phyloP scores from a whole-genome alignment of 2,797 vertebrate species.

The Danio kyathit region DNA sequence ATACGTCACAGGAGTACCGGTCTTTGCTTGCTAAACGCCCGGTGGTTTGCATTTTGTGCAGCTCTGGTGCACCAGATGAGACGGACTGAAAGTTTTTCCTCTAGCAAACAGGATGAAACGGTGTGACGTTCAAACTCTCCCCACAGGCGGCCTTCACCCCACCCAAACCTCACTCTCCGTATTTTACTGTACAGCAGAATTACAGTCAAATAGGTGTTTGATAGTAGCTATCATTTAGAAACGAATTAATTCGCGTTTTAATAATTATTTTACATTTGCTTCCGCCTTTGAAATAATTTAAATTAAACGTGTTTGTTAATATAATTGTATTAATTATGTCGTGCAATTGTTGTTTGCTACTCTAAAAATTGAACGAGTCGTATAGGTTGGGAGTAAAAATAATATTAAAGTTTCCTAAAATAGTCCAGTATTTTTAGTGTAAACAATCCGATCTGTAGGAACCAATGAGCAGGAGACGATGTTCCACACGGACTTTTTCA shows the following conservation, averaged over 20 bases:
- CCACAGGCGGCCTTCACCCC: conserved; percentile 62
- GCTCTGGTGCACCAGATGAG: conserved; percentile 24
- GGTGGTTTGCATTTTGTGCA: conserved; percentile 6
- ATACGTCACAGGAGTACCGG: background rate
- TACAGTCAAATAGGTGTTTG: background rate
- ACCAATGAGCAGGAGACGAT: conserved; percentile 1
- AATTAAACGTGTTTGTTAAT: background rate
- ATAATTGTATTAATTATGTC: background rate
- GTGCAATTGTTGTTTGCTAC: background rate
- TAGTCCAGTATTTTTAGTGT: background rate
- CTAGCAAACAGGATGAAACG: conserved; percentile 71
- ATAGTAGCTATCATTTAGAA: background rate
- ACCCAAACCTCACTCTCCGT: conserved; percentile 47
- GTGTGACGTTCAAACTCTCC: conserved; percentile 76
- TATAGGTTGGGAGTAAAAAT: background rate
- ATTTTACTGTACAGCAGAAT: background rate
- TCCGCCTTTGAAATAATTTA: background rate
- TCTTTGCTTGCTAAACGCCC: background rate
- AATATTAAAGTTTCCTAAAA: background rate
- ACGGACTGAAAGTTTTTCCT: conserved; percentile 60
- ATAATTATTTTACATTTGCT: background rate
- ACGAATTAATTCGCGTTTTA: background rate
- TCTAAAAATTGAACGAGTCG: background rate
- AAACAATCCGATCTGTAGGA: conserved; percentile 38
- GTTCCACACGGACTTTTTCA: conserved; percentile 74